Conservation (phyloP, 2,113 vertebrate species). For the Nothoprocta perdicaria region DNA sequence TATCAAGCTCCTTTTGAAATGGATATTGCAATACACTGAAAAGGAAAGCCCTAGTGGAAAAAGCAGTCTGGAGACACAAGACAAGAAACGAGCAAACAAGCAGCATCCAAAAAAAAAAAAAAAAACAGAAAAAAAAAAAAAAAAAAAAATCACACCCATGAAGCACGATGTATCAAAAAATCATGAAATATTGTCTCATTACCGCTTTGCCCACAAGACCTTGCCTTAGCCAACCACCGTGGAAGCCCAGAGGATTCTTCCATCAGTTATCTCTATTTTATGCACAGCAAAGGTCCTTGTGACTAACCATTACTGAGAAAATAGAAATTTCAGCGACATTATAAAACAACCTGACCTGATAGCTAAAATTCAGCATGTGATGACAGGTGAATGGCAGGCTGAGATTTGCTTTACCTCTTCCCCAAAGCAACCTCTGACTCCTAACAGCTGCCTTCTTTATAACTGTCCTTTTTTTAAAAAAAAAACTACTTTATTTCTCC, state of each 20-base stretch:
- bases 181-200: fast-evolving
- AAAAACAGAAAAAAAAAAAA: neutral
- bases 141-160: neutral
- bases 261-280: neutral
- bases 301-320: neutral
- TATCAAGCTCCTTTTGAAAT: neutral
- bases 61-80: neutral
- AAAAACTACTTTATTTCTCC: slow-evolving; percentile 59
- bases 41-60: neutral
- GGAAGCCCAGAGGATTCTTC: neutral
- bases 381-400: slow-evolving; percentile 54
- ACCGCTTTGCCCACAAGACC: neutral
- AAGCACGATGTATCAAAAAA: neutral
- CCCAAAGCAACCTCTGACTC: slow-evolving; percentile 51
- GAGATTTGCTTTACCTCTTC: slow-evolving; percentile 37
- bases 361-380: neutral
- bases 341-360: neutral
- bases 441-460: slow-evolving; percentile 75
- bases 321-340: neutral
- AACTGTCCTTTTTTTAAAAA: slow-evolving; percentile 56
- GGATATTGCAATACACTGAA: neutral
- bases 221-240: neutral
- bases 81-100: neutral
- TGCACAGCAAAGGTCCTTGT: neutral
- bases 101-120: neutral